Evolutionary conservation across 2,113 vertebrate species (phyloP), one percentile per base, ranked within the genome.

Genomic region (Bucco capensis): DNA sequence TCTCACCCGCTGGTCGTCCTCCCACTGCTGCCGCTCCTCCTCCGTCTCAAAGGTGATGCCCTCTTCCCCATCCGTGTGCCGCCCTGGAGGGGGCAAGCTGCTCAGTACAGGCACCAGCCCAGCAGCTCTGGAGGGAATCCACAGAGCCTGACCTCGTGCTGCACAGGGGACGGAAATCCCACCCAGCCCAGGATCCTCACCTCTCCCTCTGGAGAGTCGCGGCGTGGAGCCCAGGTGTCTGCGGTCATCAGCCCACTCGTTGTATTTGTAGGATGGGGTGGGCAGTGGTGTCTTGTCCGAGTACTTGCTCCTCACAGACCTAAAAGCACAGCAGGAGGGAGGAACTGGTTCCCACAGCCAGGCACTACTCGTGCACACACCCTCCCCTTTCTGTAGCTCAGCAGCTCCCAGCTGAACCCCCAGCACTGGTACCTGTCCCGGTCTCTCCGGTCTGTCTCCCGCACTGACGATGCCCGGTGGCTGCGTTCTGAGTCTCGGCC

Each of bases 261-360:
- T 99, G 96, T 99, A 99, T 86, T 99, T 99, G 93, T 99, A 99
- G 0, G 99, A 99, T 0, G 99, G 99, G 4, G 99, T 99, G 5
- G 99, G 99, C 67, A 99, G 88, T 0, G 99, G 99, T 0, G 99
- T 98, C 94, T 99, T 98, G 0, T 99, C 98, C 0, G 97, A 95
- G 91, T 98, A 99, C 42, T 97, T 98, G 90, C 97, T 98, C 96
- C 98, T 98, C 67, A 98, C 95, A 83, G 99, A 99, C 97, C 99
- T 99, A 91, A 17, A 61, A 56, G 86, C 33, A 91, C 27, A 93
- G 21, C 7, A 16, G 0, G 0, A 58, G 23, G 22, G 14, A 74
- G 2, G 9, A n/a, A 33, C 0, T 14, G 19, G 25, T 35, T 31
- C 37, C 19, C 19, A 2, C 8, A 51, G 56, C 14, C 35, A 38